Base-by-base conservation (phyloP, 2,113 vertebrate genomes). In the Uria aalge region DNA sequence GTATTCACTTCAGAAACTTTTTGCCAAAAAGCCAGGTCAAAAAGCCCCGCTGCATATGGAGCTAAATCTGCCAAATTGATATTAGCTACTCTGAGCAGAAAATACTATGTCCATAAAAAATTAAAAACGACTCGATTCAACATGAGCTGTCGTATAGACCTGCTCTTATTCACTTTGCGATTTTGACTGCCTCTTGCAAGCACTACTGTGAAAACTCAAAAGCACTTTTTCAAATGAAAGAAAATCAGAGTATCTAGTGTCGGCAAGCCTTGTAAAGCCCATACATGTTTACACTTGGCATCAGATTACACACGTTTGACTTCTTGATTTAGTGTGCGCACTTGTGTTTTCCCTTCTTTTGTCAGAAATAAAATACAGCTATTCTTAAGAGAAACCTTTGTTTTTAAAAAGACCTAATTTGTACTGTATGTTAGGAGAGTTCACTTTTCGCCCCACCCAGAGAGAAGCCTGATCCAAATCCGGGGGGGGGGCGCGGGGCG, bases 301-400 rank as follows among this genome's bases (percentile, higher is more conserved):
- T 98, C 94, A 83, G 95, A 97, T 98, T 97, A 98, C 94, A 97
- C 86, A 81, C 57, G 60, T 95, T 96, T 95, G 94, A 96, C 96
- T 97, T 74, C 85, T 92, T 98, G 96, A 98, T 98, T 97, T 97
- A 97, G 85, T 94, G 95, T 41, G 50, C 15, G 74, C 88, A 96
- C 84, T 98, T 97, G 92, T 94, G 94, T 96, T 97, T 97, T 97
- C 83, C 73, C 87, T 96, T 96, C 67, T 60, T 95, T 97, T 96
- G 97, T 95, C 93, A 95, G 96, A 96, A 98, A 84, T 84, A 96
- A 98, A 97, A 96, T 95, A 97, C 91, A 96, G 83, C 87, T 90
- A 85, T 96, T 96, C 96, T 93, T 92, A 92, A 97, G 94, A 84
- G 73, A 94, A 95, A 78, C 40, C 93, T 93, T 90, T 96, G 81